Evolutionary conservation across 2,888 invertebrate genomes (phyloP), one percentile per base, ranked within the genome.

Genomic region (Chrysolina haemoptera): DNA sequence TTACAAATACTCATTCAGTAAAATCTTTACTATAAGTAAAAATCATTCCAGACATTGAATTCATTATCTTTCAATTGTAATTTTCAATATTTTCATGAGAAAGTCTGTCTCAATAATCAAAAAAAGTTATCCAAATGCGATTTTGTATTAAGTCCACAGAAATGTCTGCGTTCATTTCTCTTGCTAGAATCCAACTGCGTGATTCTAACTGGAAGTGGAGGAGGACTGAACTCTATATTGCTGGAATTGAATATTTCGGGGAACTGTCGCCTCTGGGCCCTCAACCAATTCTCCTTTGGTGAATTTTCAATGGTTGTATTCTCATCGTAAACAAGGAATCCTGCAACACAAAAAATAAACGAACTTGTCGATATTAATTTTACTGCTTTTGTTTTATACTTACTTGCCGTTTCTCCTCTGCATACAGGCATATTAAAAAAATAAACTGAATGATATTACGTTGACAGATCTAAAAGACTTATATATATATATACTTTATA

Each of bases 61-160:
- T 35, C 35, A 35, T n/a, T n/a, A n/a, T 8, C 8, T 35, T 35
- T 35, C 35, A 35, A 35, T 8, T 35, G 35, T 35, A 35, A 35
- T 35, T 35, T 35, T 35, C 35, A 35, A 35, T 6, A 8, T 35
- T 35, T 27, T 35, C 35, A 35, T 35, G 8, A 35, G 35, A 8
- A 35, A 35, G 3, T 35, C 0, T 8, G 35, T 35, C 8, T 35
- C 8, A 6, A 35, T 35, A 46, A 35, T 67, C 53, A 67, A 50
- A 67, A 67, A 53, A 53, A 67, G 11, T 67, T 67, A 53, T 67
- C 67, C 55, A 67, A 67, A 12, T 67, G 67, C 20, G 67, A 67
- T 40, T 67, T 67, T 18, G 67, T 67, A 53, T 55, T 67, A 8
- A 67, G 53, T 10, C 53, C 67, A 40, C 67, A 67, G n/a, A 40